Conservation (phyloP, 2,888 invertebrate genomes). For the Hyles lineata region DNA sequence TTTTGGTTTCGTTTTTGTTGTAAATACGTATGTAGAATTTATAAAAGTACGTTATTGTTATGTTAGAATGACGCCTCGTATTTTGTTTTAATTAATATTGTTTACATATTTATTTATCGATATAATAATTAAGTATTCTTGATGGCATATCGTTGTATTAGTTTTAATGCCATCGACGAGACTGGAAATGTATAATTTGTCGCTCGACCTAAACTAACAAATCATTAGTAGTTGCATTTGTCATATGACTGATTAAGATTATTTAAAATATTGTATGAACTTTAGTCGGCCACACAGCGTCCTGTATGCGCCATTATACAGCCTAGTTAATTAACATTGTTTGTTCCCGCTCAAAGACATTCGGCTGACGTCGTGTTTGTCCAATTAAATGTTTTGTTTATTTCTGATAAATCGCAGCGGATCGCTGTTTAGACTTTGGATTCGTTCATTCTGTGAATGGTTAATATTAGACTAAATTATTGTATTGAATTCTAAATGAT, state of each 20-base stretch:
- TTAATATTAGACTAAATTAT: background rate
- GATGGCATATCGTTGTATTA: no score
- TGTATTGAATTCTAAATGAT: background rate
- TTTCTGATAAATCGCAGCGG: constrained; percentile 53
- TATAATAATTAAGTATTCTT: no score
- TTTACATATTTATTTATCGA: no score
- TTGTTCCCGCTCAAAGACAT: constrained; percentile 45
- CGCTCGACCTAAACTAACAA: no score
- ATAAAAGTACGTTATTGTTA: no score
- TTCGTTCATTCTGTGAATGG: constrained; percentile 9
- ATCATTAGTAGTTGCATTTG: background rate
- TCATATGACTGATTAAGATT: background rate
- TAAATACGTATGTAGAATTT: background rate
- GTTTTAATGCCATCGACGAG: no score
- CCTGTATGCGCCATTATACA: constrained; percentile 41
- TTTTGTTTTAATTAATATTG: no score
- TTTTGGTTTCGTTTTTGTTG: background rate
- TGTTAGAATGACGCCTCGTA: no score
- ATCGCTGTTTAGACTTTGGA: constrained; percentile 33
- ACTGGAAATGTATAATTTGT: no score
- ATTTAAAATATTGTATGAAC: constrained; percentile 44
- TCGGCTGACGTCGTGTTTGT: constrained; percentile 52
- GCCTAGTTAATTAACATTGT: constrained; percentile 40
- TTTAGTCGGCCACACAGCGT: constrained; percentile 46
- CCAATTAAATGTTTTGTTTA: constrained; percentile 66